phyloP scores from a whole-genome alignment of 2,888 invertebrate species.

The Toxonevra muliebris region DNA sequence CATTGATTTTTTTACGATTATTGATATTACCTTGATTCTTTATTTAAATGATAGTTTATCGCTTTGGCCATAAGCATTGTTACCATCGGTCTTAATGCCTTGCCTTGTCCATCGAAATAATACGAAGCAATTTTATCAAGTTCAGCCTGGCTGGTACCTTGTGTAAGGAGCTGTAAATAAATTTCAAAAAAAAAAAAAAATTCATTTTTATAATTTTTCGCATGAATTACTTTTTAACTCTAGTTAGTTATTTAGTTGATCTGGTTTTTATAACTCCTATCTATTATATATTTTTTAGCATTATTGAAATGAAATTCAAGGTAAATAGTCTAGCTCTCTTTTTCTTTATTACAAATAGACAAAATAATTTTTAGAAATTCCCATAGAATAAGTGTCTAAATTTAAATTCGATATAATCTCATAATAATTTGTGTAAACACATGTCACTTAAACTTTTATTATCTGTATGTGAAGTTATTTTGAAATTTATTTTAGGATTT shows the following conservation, averaged over 20 bases:
- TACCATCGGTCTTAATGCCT: constrained; percentile 95
- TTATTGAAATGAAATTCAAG: neutral
- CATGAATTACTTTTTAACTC: neutral
- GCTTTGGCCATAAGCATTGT: constrained; percentile 94
- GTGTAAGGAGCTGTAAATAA: constrained; percentile 68
- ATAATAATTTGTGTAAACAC: neutral
- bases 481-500: no score
- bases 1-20: no score
- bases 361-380: neutral
- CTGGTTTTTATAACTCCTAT: neutral
- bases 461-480: no score
- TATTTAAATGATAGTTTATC: constrained; percentile 87
- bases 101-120: constrained; percentile 98
- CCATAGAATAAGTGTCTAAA: neutral
- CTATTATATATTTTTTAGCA: neutral
- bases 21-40: constrained; percentile 77
- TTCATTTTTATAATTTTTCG: no score
- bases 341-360: neutral
- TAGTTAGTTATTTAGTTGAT: constrained; percentile 1
- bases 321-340: neutral
- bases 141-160: constrained; percentile 83
- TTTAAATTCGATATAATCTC: neutral
- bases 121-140: constrained; percentile 93
- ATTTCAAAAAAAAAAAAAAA: no score
- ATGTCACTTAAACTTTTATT: neutral